These are phyloP conservation scores for Xenopus borealis DNA, from an alignment of 2,113 vertebrate species.

Conservation along the genomic window DNA sequence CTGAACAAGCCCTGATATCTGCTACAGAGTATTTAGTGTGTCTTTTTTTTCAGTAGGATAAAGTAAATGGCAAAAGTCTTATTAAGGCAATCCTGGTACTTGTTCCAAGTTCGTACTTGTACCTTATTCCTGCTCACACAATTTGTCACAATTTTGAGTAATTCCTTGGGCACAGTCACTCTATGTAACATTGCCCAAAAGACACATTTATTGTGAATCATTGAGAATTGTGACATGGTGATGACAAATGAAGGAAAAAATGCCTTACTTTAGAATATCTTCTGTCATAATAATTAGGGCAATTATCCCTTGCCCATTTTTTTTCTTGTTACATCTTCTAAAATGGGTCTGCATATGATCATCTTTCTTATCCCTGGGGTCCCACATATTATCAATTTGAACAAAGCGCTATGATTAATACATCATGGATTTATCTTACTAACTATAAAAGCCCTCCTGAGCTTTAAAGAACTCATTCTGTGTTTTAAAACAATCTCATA, in stretches of 20 bases:
- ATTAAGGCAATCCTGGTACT: too few relatives aligned
- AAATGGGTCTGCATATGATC: conserved; percentile 14
- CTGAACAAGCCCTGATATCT: too few relatives aligned
- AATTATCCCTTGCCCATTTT: background rate
- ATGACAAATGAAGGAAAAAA: too few relatives aligned
- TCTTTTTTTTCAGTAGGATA: too few relatives aligned
- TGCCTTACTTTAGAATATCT: background rate
- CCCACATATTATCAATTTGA: conserved; percentile 22
- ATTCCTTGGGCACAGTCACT: too few relatives aligned
- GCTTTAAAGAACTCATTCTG: conserved; percentile 13
- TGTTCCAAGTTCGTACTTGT: too few relatives aligned
- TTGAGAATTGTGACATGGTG: background rate
- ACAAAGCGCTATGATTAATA: conserved; percentile 34
- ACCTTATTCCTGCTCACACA: too few relatives aligned
- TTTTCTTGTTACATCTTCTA: background rate
- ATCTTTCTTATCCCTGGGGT: background rate
- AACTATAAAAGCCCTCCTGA: conserved; percentile 21
- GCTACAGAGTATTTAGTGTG: too few relatives aligned
- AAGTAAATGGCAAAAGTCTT: too few relatives aligned
- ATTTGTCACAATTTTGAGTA: too few relatives aligned
- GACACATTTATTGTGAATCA: too few relatives aligned
- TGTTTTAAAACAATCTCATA: conserved; percentile 32
- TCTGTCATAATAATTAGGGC: background rate
- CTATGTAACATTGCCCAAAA: too few relatives aligned
- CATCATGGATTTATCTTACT: conserved; percentile 16